Percentiles rank a stretch among this genome's conserved stretches.
Evolutionary conservation across 2,888 invertebrate species (phyloP).

Genomic region (Theodoxus fluviatilis): DNA sequence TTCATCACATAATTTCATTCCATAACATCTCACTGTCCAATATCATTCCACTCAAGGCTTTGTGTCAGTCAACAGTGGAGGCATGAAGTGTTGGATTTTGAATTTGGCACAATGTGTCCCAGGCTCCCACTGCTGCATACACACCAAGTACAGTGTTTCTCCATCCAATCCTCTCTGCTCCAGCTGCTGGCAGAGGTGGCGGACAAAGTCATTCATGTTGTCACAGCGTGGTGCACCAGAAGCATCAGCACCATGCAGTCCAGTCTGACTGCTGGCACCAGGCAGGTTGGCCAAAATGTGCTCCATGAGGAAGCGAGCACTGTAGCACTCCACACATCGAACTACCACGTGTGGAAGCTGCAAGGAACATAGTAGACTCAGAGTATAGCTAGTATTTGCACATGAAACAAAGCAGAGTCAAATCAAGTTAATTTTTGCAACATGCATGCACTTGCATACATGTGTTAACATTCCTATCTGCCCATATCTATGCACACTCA

Average conservation of each 20-base stretch:
- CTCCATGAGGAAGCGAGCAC: conserved; percentile 79
- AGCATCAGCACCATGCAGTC: conserved; percentile 32
- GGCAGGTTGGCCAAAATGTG: conserved; percentile 74
- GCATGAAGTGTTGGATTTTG: no score
- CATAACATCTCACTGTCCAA: no score
- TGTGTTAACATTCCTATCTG: background rate
- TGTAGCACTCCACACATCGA: conserved; percentile 84
- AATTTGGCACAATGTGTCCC: no score
- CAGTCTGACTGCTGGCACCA: conserved; percentile 39
- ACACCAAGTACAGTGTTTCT: conserved; percentile 58
- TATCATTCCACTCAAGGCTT: no score
- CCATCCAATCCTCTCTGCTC: no score
- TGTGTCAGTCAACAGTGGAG: no score
- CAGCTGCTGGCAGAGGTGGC: conserved; percentile 42
- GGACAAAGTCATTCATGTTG: conserved; percentile 63
- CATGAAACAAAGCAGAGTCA: background rate
- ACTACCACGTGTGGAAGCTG: conserved; percentile 70
- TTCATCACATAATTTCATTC: no score
- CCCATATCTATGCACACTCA: no score
- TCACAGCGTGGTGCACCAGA: conserved; percentile 52
- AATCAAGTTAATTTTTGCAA: background rate
- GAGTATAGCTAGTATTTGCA: background rate
- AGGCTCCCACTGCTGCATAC: no score
- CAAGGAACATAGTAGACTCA: conserved; percentile 25
- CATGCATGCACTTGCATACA: background rate